Conservation (phyloP, 2,797 vertebrate genomes). For the Gymnocypris eckloni region DNA sequence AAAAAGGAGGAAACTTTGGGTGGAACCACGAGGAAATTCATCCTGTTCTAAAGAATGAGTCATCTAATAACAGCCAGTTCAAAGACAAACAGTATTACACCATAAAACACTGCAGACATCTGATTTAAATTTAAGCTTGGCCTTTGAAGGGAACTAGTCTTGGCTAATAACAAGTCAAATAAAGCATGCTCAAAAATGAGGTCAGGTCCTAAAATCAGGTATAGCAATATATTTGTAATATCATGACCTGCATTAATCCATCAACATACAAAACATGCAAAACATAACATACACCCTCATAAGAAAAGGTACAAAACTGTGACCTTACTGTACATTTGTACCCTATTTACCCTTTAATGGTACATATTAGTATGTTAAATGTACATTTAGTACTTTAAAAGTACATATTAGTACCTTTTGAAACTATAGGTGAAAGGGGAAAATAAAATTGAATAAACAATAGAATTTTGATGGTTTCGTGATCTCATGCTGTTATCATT, state of each 20-base stretch:
- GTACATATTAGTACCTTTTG: too few species aligned
- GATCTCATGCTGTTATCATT: not conserved
- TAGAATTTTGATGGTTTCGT: not conserved
- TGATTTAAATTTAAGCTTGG: not conserved
- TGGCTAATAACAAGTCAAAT: not conserved
- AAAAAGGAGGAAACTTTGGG: conserved; percentile 18
- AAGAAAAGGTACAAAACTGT: not conserved
- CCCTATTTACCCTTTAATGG: too few species aligned
- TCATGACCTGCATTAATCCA: not conserved
- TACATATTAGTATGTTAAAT: too few species aligned
- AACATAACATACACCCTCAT: not conserved
- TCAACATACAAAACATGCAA: not conserved
- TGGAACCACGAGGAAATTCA: not conserved
- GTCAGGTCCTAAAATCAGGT: not conserved
- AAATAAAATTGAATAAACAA: not conserved
- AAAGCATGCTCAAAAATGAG: conserved; percentile 5
- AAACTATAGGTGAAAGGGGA: not conserved
- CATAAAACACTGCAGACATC: not conserved
- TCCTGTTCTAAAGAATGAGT: not conserved
- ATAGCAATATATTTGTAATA: not conserved
- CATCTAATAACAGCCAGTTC: conserved; percentile 11
- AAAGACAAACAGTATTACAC: not conserved
- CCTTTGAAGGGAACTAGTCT: not conserved
- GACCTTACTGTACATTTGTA: too few species aligned
- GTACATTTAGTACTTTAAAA: too few species aligned